These are phyloP conservation scores for Apoda limacodes DNA, from an alignment of 2,888 invertebrate genomes.

Conservation along the genomic window DNA sequence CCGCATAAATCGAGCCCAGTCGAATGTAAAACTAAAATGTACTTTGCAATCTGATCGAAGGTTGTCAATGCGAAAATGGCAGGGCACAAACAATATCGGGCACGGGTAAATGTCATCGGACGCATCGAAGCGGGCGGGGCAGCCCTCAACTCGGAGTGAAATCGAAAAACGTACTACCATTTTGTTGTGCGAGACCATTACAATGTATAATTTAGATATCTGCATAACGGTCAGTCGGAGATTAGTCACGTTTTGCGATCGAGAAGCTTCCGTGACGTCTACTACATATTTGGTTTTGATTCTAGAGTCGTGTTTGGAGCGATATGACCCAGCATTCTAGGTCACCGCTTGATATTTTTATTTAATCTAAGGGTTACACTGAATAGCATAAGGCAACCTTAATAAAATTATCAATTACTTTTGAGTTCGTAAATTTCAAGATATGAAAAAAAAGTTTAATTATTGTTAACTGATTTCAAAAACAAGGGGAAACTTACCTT, in stretches of 20 bases:
- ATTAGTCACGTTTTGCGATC: conserved; percentile 24
- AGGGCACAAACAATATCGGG: conserved; percentile 17
- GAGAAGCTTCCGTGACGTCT: conserved; percentile 13
- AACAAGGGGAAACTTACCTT: no score
- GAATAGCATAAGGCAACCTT: no score
- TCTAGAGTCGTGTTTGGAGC: no score
- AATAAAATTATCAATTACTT: no score
- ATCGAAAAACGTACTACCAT: conserved; percentile 18
- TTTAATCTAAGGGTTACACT: no score
- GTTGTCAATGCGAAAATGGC: conserved; percentile 24
- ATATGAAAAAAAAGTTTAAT: no score
- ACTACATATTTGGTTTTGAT: conserved; percentile 1
- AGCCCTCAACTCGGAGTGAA: conserved; percentile 19
- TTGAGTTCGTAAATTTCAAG: no score
- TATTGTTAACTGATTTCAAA: no score
- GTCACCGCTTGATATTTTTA: no score
- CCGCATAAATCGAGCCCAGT: conserved; percentile 20
- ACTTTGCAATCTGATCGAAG: conserved; percentile 23
- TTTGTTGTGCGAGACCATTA: conserved; percentile 19
- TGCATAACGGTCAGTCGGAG: conserved; percentile 22
- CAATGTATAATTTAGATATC: conserved; percentile 26
- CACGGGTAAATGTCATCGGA: conserved; percentile 27
- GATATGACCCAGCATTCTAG: no score
- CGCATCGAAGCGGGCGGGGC: conserved; percentile 18
- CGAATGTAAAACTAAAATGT: conserved; percentile 15